Conservation (phyloP, 2,888 invertebrate species). For the Apomyelois bistriatella region DNA sequence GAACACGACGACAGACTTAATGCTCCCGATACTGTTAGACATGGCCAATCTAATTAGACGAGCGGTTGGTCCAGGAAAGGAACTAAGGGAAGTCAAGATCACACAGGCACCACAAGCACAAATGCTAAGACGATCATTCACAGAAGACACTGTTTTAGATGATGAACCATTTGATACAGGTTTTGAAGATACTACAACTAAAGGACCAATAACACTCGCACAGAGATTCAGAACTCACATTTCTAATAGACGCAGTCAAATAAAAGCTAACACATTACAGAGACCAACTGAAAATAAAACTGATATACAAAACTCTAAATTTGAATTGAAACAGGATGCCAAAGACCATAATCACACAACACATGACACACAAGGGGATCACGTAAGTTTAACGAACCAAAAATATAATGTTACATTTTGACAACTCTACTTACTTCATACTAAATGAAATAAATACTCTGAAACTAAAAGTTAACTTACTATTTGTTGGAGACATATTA, state of each 20-base stretch:
- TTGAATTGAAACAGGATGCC: background rate
- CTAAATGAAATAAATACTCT: too few species aligned
- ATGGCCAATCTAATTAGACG: conserved; percentile 82
- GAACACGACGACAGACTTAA: conserved; percentile 76
- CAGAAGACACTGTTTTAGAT: conserved; percentile 43
- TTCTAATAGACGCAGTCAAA: conserved; percentile 39
- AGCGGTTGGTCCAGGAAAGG: conserved; percentile 65
- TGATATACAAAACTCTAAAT: conserved; percentile 34
- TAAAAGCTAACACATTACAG: conserved; percentile 24
- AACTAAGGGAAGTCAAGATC: conserved; percentile 47
- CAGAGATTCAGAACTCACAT: conserved; percentile 38
- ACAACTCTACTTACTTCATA: too few species aligned
- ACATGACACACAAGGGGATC: conserved; percentile 23
- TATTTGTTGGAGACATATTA: too few species aligned
- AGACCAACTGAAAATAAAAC: conserved; percentile 26
- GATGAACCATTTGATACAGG: conserved; percentile 55
- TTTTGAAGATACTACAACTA: conserved; percentile 29
- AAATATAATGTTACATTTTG: too few species aligned
- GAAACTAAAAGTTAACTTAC: too few species aligned
- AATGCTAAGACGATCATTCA: conserved; percentile 59
- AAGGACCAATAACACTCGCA: conserved; percentile 30
- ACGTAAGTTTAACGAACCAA: conserved; percentile 37
- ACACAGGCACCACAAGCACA: conserved; percentile 43
- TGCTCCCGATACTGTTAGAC: conserved; percentile 83
- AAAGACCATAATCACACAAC: conserved; percentile 11